Base-by-base conservation (phyloP, 2,888 invertebrate genomes). In the Agonum fuliginosum region DNA sequence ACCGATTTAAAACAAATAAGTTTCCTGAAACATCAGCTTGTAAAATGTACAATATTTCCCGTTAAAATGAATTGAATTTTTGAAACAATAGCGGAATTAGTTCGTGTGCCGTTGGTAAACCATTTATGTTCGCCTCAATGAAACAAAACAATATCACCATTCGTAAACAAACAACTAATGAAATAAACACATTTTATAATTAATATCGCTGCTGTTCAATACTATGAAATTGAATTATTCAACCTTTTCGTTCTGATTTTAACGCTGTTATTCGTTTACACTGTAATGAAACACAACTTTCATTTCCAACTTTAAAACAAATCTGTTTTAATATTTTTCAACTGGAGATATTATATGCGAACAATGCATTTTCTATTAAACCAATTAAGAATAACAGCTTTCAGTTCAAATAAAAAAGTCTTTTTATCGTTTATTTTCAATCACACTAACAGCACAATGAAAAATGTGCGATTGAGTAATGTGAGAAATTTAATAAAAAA, bases 121-220 rank as follows among this genome's bases (percentile, higher is more conserved):
- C 58, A 62, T 62, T 62, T 62, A 62, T 62, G 58, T 62, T 62
- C 58, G 58, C 58, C 30, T 62, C 58, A 62, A 62, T 27, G 58
- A 62, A 62, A 62, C 58, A 62, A 62, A 62, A 62, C 58, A 62
- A 62, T 62, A 62, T 62, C 58, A 62, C 30, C 58, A 62, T 62
- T 62, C 58, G 58, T 30, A 62, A 62, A 62, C 58, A 62, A 62
- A 62, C 58, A 62, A 62, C 58, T 62, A 62, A 62, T 62, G 58
- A 62, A 62, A 62, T 62, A 62, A 62, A 62, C 58, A 62, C 58
- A 62, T 30, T 62, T 62, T 62, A 62, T 62, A 62, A 62, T 62
- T 62, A 62, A 62, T 62, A 62, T 62, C 30, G 58, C 10, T 62
- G 58, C 30, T 62, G 58, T 19, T 34, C 58, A 62, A 62, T 62